These are phyloP conservation scores for Siniperca obscura DNA, from an alignment of 2,797 vertebrate species.

Conservation along the genomic window DNA sequence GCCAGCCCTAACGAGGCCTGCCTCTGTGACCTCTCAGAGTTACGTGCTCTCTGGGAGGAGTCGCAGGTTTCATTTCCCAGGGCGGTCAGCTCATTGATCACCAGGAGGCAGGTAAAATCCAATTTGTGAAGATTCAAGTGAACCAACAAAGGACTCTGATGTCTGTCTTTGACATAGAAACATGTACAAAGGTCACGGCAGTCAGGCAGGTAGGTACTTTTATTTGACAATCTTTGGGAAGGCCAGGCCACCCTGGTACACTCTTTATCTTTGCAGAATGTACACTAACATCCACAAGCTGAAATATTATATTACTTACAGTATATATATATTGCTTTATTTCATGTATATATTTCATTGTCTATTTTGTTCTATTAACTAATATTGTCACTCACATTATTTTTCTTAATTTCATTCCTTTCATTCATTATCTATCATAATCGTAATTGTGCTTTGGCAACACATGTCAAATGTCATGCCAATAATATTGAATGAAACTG, in stretches of 20 bases:
- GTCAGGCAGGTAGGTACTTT: not conserved
- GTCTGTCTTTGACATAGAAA: not conserved
- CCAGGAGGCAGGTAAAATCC: not conserved
- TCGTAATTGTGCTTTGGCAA: no score
- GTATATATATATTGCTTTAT: no score
- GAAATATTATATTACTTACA: no score
- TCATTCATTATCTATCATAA: no score
- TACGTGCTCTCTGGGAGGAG: constrained; percentile 2
- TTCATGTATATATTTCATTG: no score
- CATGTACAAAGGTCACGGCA: not conserved
- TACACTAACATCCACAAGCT: not conserved
- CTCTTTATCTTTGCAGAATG: not conserved
- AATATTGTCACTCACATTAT: no score
- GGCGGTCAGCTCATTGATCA: not conserved
- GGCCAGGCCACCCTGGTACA: not conserved
- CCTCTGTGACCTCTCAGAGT: not conserved
- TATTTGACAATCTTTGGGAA: not conserved
- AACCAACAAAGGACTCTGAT: not conserved
- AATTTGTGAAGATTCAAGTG: not conserved
- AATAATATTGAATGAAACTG: no score
- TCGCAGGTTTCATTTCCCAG: constrained; percentile 20
- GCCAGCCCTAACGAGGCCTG: constrained; percentile 26
- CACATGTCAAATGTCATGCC: no score
- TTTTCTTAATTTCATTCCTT: no score
- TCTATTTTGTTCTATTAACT: no score